Evolutionary conservation across 2,113 vertebrate genomes (phyloP), one percentile per base, ranked within the genome.

Genomic region (Toxostoma redivivum): DNA sequence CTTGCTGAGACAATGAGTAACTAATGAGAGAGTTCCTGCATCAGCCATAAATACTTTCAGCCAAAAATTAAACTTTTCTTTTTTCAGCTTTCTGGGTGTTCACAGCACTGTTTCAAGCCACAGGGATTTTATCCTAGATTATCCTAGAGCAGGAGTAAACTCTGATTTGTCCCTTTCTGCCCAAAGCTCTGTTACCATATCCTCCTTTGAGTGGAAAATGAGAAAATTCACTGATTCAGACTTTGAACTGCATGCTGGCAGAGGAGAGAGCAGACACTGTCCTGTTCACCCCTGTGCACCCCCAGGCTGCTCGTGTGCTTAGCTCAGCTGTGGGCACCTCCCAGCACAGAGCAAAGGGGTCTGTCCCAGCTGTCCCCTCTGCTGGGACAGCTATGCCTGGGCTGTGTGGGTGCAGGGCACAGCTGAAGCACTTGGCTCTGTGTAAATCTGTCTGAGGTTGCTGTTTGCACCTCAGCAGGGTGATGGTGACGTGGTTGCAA

Each of bases 1-100:
- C 62, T 73, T 76, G 47, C 56, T 8, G 53, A 81, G 97, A 67
- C 97, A 95, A 97, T 97, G 91, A 97, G 84, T 97, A 96, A 97
- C 96, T 81, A 95, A 90, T 2, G 21, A 81, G 87, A 86, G 58
- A 80, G 40, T 94, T 87, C n/a, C 73, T 92, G 69, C 53, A 90
- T 47, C 56, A 88, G 40, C 91, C 76, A n/a, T 62, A 35, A 73
- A 60, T 44, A 86, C 23, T 58, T 97, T 72, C 85, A 92, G 82
- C 81, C 90, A 80, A 84, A 82, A 94, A 87, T 25, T 57, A 50
- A 67, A 56, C 18, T 5, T 79, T 66, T 87, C 56, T n/a, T 51
- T 10, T 19, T 25, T 50, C 67, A 71, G 47, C 35, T 70, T 88
- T 77, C 67, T 64, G 31, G 6, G 22, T 70, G 35, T 28, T 67